Evolutionary conservation across 2,888 invertebrate species (phyloP), one percentile per base, ranked within the genome.

Genomic region (Drosophila picticornis): DNA sequence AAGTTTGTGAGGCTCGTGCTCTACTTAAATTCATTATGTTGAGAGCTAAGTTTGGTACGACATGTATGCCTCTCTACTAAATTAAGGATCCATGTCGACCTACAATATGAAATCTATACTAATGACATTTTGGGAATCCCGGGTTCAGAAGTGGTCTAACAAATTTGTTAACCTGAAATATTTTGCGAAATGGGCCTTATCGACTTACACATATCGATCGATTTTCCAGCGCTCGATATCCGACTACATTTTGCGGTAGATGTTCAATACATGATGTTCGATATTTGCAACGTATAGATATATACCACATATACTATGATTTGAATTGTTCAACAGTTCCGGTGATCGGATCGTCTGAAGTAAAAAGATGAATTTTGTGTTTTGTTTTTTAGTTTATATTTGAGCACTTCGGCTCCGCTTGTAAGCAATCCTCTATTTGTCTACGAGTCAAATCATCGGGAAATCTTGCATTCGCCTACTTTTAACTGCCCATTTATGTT

Each of bases 11-110:
- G 46, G 2, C 46, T 16, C 22, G 46, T 22, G 46, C 46, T 46
- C 46, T 46, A 46, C 46, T 46, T 46, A 22, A 22, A 46, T 46
- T 22, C 46, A 46, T 46, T 46, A 46, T 46, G 22, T 46, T 13
- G 46, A 46, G 13, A 22, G 22, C 22, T 16, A 16, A 46, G 46
- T 46, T 22, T 46, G 46, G 19, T 46, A 22, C 46, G 22, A 22
- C 46, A 46, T 46, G 22, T 16, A 46, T 46, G 46, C 22, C 46
- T 43, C 2, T 22, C 46, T 22, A 46, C 22, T 16, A 22, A 22
- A 22, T 46, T 22, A 22, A 46, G 46, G 16, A 46, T 22, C 22
- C 46, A 22, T 7, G 46, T 46, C 46, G 4, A 46, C 7, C 7
- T 16, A 16, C 46, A 22, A 22, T 22, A n/a, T n/a, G n/a, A n/a